Evolutionary conservation across 92 coral and sea anemone genomes (phyloP).

Genomic region (Meandrina meandrites): DNA sequence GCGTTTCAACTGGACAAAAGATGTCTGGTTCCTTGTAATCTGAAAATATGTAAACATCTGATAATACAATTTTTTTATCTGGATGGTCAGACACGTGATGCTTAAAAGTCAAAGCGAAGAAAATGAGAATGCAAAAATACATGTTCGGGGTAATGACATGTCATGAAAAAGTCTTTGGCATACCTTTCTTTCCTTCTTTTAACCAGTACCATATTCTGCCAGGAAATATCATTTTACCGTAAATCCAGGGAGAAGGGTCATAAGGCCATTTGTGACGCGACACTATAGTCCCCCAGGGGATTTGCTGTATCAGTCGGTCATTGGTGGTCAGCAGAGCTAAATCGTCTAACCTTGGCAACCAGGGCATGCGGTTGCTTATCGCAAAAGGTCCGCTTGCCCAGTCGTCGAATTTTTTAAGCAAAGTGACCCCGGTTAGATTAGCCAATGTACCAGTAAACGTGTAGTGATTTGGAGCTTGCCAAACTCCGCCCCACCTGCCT

Average conservation of each 20-base stretch:
- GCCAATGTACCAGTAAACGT: slow-evolving; percentile 16
- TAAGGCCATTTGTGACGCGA: slow-evolving; percentile 15
- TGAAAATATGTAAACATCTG: not conserved
- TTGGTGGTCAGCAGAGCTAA: slow-evolving; percentile 25
- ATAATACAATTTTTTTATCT: too few species aligned
- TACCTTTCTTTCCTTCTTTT: slow-evolving; percentile 27
- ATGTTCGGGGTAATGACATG: not conserved
- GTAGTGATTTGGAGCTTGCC: slow-evolving; percentile 40
- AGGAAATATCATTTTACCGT: slow-evolving; percentile 12
- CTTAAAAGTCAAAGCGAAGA: too few species aligned
- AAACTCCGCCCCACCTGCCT: slow-evolving; percentile 38
- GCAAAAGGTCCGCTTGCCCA: slow-evolving; percentile 30
- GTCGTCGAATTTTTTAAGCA: slow-evolving; percentile 19
- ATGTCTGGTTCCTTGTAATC: slow-evolving; percentile 25
- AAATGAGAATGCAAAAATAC: too few species aligned
- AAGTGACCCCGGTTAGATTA: slow-evolving; percentile 20
- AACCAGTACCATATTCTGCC: slow-evolving; percentile 42
- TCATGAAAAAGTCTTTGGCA: not conserved
- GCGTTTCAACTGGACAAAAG: slow-evolving; percentile 14
- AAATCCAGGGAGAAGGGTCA: slow-evolving; percentile 31
- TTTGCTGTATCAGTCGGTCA: not conserved
- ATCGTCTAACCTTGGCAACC: slow-evolving; percentile 19
- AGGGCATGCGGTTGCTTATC: slow-evolving; percentile 42
- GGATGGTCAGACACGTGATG: too few species aligned
- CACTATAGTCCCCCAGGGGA: slow-evolving; percentile 38